These are phyloP conservation scores for Sinella curviseta DNA, from an alignment of 1,140 invertebrate species.

Conservation along the genomic window DNA sequence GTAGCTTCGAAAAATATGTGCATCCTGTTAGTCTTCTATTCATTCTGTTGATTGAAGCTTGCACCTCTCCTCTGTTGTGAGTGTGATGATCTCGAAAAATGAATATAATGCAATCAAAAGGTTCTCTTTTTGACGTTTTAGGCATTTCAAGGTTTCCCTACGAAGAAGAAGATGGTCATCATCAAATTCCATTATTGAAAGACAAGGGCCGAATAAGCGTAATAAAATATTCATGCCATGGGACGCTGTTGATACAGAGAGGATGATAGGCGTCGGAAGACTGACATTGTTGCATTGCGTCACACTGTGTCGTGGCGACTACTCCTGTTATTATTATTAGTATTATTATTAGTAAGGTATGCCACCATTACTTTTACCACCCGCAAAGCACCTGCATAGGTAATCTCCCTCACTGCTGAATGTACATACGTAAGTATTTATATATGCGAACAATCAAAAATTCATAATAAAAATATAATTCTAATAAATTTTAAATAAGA, in stretches of 20 bases:
- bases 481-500: slow-evolving; percentile 12
- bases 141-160: slow-evolving; percentile 9
- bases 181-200: neutral
- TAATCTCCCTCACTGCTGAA: neutral
- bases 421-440: neutral
- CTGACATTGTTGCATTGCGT: no score
- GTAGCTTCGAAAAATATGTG: neutral
- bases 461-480: no score
- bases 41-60: neutral
- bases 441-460: neutral
- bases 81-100: neutral
- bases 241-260: no score
- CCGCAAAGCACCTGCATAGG: neutral
- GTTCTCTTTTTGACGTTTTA: neutral
- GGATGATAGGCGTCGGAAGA: no score
- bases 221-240: no score
- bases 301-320: neutral
- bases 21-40: neutral
- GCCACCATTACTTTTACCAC: neutral
- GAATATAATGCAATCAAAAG: neutral
- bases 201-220: no score
- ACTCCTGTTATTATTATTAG: neutral
- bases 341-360: neutral
- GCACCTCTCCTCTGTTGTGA: no score
- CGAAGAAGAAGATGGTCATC: neutral